phyloP scores from a whole-genome alignment of 2,888 invertebrate species.

The Diogma glabrata region DNA sequence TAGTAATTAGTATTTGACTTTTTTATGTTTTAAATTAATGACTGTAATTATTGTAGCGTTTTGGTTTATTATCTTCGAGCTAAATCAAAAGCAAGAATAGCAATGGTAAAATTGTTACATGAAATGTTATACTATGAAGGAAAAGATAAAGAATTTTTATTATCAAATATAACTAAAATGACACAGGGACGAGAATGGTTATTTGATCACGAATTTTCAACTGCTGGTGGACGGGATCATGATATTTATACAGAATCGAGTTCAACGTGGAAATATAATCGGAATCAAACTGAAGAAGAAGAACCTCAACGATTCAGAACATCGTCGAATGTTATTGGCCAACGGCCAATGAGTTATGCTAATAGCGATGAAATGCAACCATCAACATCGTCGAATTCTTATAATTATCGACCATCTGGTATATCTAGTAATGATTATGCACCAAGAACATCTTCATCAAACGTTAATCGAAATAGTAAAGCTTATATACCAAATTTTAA shows the following conservation, averaged over 20 bases:
- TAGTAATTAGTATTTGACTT: constrained; percentile 18
- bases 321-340: too few species aligned
- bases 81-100: constrained; percentile 46
- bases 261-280: constrained; percentile 39
- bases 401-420: too few species aligned
- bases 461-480: too few species aligned
- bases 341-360: too few species aligned
- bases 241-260: constrained; percentile 29
- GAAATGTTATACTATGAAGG: constrained; percentile 54
- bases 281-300: too few species aligned
- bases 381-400: too few species aligned
- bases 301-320: too few species aligned
- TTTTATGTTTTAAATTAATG: background rate
- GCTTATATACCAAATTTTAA: too few species aligned
- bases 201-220: constrained; percentile 18
- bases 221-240: constrained; percentile 10
- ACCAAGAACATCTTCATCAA: too few species aligned
- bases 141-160: constrained; percentile 57
- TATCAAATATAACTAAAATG: constrained; percentile 47
- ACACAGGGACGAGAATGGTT: constrained; percentile 41
- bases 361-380: too few species aligned
- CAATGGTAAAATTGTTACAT: constrained; percentile 47
- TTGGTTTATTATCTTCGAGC: constrained; percentile 52
- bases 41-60: constrained; percentile 37
- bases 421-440: too few species aligned